Conservation (phyloP, 2,888 invertebrate genomes). For the Drosophila formosana region DNA sequence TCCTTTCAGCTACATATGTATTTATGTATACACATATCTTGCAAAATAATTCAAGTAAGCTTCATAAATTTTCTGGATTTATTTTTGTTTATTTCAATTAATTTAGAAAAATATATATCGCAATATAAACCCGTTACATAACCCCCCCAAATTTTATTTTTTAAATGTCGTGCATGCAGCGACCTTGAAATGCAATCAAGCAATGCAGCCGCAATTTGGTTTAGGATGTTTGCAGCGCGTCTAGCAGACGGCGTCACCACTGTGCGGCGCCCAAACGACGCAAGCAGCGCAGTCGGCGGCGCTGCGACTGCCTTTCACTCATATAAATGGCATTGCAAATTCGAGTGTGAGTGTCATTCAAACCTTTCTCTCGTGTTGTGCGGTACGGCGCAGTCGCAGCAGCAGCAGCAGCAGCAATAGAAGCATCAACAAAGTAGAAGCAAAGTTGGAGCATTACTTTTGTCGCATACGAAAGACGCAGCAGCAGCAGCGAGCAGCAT, state of each 20-base stretch:
- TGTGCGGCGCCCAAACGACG: conserved; percentile 58
- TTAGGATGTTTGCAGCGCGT: conserved; percentile 8
- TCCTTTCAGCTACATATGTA: too few relatives aligned
- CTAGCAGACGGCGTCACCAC: conserved; percentile 31
- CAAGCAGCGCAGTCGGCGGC: conserved; percentile 49
- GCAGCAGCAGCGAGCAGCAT: conserved; percentile 8
- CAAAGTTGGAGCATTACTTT: conserved; percentile 26
- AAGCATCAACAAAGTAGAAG: conserved; percentile 11
- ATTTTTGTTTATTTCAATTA: too few relatives aligned
- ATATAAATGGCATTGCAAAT: conserved; percentile 85
- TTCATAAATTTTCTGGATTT: too few relatives aligned
- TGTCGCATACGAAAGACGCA: conserved; percentile 52
- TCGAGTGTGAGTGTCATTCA: conserved; percentile 84
- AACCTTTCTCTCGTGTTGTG: conserved; percentile 82
- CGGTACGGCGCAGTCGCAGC: conserved; percentile 55
- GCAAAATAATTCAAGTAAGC: too few relatives aligned
- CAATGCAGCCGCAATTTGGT: background rate
- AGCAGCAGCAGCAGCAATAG: conserved; percentile 24
- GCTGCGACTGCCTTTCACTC: conserved; percentile 85
- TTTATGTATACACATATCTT: too few relatives aligned
- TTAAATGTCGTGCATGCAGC: background rate
- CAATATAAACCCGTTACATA: background rate
- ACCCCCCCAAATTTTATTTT: background rate
- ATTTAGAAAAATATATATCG: too few relatives aligned
- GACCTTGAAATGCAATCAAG: background rate